Base-by-base conservation (phyloP, 2,888 invertebrate genomes). In the Cheilosia urbana region DNA sequence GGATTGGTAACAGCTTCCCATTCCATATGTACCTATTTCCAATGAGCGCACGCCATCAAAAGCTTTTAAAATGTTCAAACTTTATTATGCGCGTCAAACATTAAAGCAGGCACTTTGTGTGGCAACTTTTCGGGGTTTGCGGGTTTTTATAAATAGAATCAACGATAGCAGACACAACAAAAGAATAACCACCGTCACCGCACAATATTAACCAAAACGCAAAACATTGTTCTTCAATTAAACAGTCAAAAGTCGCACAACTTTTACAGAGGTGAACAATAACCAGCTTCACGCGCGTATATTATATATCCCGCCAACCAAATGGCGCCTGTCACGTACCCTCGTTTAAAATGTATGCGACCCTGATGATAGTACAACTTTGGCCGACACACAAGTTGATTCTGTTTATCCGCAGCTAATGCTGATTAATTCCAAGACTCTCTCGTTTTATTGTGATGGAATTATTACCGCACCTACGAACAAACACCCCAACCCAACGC, bases 331-430 rank as follows among this genome's bases (percentile, higher is more conserved):
- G 19, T 21, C n/a, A 4, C 19, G 34, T 24, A 42, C n/a, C 53
- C 34, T 63, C 21, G 19, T 71, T 78, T 58, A 71, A 63, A 72
- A 71, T 66, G 58, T 60, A 77, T 72, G 58, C 60, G 19, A 45
- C 42, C 2, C 49, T 21, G 49, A 49, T 21, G 13, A 17, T 17
- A 13, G 13, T 5, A 19, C 17, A 24, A 7, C 19, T 42, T 47
- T 13, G 37, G 13, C 55, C 13, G n/a, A 30, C n/a, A 34, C 19
- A 79, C 75, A 65, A 60, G 80, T 62, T 76, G 60, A 80, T 71
- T 80, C 58, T 80, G 66, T 75, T 84, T 76, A 84, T 76, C 71
- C 84, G 42, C 37, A 71, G 84, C 84, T 80, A 80, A 84, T 84
- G 66, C 84, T 80, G 75, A 80, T 84, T 84, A 80, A 80, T 73